A percentile compares a stretch with the other conserved stretches of the same genome.
Evolutionary conservation across 64 coral and sea anemone species (phyloP).

Genomic region (Platygyra sinensis): DNA sequence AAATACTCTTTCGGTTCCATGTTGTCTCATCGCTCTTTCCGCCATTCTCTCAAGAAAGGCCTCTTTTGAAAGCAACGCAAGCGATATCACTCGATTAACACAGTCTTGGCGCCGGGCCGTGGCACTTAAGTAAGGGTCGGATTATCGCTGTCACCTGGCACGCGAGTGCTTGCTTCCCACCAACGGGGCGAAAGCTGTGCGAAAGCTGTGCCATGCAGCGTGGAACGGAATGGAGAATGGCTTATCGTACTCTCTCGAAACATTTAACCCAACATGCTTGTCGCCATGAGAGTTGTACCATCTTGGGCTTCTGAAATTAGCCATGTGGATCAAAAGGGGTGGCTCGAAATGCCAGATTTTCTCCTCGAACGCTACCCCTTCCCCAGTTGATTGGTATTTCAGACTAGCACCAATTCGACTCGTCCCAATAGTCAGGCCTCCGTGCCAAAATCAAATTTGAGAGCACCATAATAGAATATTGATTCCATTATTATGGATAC

Average conservation of each 20-base stretch:
- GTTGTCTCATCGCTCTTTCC: slow-evolving; percentile 13
- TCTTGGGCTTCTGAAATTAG: too few relatives aligned
- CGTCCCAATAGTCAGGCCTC: too few relatives aligned
- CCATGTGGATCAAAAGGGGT: too few relatives aligned
- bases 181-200: background rate
- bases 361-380: too few relatives aligned
- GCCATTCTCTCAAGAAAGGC: slow-evolving; percentile 19
- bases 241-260: too few relatives aligned
- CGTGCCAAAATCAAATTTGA: too few relatives aligned
- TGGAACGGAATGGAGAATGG: background rate
- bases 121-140: background rate
- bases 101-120: background rate
- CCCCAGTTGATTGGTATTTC: too few relatives aligned
- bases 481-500: too few relatives aligned
- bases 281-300: background rate
- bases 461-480: too few relatives aligned
- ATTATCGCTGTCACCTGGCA: background rate
- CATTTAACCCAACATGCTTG: background rate
- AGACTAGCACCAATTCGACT: too few relatives aligned
- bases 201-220: too few relatives aligned
- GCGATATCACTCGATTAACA: slow-evolving; percentile 42
- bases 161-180: background rate
- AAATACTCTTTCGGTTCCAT: slow-evolving; percentile 27
- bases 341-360: too few relatives aligned
- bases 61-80: slow-evolving; percentile 26